Evolutionary conservation across 2,113 vertebrate species (phyloP), one percentile per base, ranked within the genome.

Genomic region (Collichthys lucidus): DNA sequence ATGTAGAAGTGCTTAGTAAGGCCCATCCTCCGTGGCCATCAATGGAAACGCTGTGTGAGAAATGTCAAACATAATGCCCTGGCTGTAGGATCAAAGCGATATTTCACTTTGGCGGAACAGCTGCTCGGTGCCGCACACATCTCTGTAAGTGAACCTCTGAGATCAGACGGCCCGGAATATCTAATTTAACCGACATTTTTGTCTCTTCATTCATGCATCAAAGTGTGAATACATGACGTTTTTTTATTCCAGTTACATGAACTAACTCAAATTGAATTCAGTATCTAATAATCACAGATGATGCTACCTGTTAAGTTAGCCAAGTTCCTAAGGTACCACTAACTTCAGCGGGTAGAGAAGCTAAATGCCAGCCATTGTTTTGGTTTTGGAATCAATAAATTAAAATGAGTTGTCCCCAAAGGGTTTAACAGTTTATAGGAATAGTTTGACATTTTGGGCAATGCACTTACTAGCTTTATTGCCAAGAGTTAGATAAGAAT

Each of bases 21-120:
- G 19, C n/a, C 68, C 59, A 66, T 75, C 35, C 42, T 88, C 59
- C 14, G 19, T 52, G 61, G 66, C 22, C 66, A 67, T 87, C 75
- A 80, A 74, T 67, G 84, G 80, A 84, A 74, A 82, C n/a, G 49
- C 52, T 83, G 29, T 77, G 71, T 79, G 77, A 84, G 78, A 80
- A 65, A 84, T 86, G 86, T 88, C 79, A 87, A 87, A 84, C 75
- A 80, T 74, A 72, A 86, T 65, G 60, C 46, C 46, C 46, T 14
- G 61, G 66, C 74, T 83, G 56, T 42, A 55, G 71, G 44, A 83
- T 74, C 64, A 85, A 71, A 83, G 87, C 40, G 70, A 89, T 79
- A 79, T 82, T 85, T 83, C 77, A 87, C 49, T 85, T 68, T 49
- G 65, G 53, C 65, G 59, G 31, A 84, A 53, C 40, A 61, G 72